These are phyloP conservation scores for Paraescarpia echinospica DNA, from an alignment of 1,140 invertebrate species.

Conservation along the genomic window DNA sequence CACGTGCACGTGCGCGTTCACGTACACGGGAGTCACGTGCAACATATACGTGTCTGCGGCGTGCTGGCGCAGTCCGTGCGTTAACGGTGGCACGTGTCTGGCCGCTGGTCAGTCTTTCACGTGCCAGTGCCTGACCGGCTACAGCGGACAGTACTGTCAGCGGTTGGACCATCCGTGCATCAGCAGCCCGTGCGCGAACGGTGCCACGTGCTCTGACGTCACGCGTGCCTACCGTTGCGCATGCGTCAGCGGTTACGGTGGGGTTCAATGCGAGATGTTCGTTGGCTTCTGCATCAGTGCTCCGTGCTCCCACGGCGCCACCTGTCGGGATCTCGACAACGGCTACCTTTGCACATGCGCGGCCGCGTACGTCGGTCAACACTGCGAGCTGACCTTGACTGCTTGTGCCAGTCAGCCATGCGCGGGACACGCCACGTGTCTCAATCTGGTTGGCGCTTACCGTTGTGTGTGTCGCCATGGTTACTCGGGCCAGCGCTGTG, in stretches of 20 bases:
- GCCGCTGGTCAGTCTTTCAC: conserved; percentile 16
- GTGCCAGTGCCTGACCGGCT: conserved; percentile 20
- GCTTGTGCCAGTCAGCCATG: background rate
- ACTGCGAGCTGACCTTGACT: conserved; percentile 63
- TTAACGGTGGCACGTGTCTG: conserved; percentile 24
- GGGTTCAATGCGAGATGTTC: conserved; percentile 26
- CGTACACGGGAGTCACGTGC: background rate
- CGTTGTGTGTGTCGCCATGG: conserved; percentile 38
- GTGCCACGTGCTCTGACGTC: conserved; percentile 1
- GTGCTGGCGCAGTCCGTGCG: conserved; percentile 61
- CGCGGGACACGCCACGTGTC: background rate
- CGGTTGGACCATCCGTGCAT: background rate
- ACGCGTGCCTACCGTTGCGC: background rate
- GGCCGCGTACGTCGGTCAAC: conserved; percentile 62
- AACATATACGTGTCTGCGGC: background rate
- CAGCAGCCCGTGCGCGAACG: conserved; percentile 22
- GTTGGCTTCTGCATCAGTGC: conserved; percentile 66
- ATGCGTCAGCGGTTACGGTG: conserved; percentile 8
- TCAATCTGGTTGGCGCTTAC: conserved; percentile 21
- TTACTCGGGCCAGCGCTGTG: conserved; percentile 36
- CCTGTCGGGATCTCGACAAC: conserved; percentile 84
- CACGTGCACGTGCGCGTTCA: background rate
- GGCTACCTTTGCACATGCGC: conserved; percentile 87
- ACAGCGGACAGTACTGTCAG: conserved; percentile 31
- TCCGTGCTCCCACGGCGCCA: conserved; percentile 82